A percentile compares a stretch with the other conserved stretches of the same genome.
These are phyloP conservation scores for Harmothoe impar DNA, from an alignment of 2,888 invertebrate genomes.

Conservation along the genomic window DNA sequence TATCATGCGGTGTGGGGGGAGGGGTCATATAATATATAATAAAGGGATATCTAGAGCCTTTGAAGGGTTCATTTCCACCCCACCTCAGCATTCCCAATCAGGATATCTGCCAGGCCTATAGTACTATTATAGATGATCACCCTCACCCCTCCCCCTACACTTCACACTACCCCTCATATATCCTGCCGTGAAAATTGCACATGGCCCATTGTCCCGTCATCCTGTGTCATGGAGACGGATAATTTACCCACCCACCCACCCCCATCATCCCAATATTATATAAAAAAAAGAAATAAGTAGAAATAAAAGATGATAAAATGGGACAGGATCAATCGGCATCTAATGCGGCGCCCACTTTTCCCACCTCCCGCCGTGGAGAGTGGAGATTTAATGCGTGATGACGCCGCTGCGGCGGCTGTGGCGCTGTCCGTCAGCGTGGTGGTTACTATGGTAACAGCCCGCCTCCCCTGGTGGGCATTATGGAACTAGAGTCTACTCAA, in stretches of 20 bases:
- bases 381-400: constrained; percentile 17
- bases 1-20: no score
- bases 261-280: no score
- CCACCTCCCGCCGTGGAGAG: background rate
- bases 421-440: background rate
- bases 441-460: background rate
- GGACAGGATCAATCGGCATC: background rate
- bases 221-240: background rate
- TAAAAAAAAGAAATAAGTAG: no score
- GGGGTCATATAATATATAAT: no score
- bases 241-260: no score
- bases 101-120: no score
- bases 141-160: background rate
- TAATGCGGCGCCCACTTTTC: background rate
- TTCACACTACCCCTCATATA: background rate
- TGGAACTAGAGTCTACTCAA: no score
- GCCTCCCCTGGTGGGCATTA: no score
- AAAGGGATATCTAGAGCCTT: no score
- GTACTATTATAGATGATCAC: no score
- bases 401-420: background rate
- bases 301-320: background rate
- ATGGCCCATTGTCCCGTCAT: background rate
- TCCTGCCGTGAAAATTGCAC: constrained; percentile 11
- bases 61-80: no score
- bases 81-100: no score